Percentiles rank a stretch among this genome's conserved stretches.
Evolutionary conservation across 2,888 invertebrate species (phyloP).

Genomic region (Trichopoda pennipes): DNA sequence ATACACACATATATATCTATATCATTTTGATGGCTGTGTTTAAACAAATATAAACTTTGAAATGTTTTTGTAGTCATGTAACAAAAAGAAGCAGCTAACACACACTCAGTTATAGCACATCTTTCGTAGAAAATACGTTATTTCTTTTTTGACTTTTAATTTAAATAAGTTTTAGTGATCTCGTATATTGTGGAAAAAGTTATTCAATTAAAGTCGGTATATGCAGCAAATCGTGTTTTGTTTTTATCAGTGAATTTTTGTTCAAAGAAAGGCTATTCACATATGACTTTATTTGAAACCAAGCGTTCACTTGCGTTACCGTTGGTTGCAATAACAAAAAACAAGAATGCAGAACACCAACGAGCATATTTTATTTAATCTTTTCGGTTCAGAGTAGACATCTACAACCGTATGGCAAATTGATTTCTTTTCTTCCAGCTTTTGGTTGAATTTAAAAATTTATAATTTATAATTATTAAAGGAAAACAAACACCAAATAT

Average conservation of each 20-base stretch:
- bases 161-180: conserved; percentile 29
- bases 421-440: too few species aligned
- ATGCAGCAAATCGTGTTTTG: too few species aligned
- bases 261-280: conserved; percentile 29
- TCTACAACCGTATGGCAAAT: too few species aligned
- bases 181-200: conserved; percentile 3
- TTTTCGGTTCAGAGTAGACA: too few species aligned
- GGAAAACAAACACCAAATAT: too few species aligned
- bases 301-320: conserved; percentile 59
- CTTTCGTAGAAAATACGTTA: conserved; percentile 14
- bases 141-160: conserved; percentile 32
- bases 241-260: conserved; percentile 38
- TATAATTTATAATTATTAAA: too few species aligned
- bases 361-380: too few species aligned
- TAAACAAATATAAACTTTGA: conserved; percentile 7
- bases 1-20: not conserved
- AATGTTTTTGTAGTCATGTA: conserved; percentile 11
- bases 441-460: too few species aligned
- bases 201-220: not conserved
- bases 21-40: not conserved
- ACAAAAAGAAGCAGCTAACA: conserved; percentile 7
- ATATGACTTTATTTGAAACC: conserved; percentile 23
- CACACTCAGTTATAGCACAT: not conserved
- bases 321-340: conserved; percentile 54
- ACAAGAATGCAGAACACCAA: not conserved